Base-by-base conservation (phyloP, 2,113 vertebrate genomes). In the Columba janthina region DNA sequence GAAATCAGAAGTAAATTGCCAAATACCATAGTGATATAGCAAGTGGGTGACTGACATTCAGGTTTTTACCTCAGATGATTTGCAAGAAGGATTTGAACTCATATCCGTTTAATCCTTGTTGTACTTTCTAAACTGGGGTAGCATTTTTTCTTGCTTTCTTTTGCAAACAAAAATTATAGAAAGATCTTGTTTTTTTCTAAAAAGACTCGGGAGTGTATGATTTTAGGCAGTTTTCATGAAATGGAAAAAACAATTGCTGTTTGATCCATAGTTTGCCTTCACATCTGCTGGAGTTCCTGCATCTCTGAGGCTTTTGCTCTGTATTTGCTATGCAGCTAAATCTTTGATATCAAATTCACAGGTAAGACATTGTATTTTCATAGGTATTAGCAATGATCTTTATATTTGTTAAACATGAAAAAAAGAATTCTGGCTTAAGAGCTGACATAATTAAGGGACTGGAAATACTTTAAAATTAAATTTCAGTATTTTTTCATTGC, bases 21-120 rank as follows among this genome's bases (percentile, higher is more conserved):
- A 77, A 70, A 50, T 70, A 58, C 2, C 1, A 0, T 18, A 69
- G 21, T 61, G n/a, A 15, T 38, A 4, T 15, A 14, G 8, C 34
- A 42, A 11, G 4, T 31, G 34, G 19, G 10, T 64, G 48, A 56
- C 31, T 75, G 76, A 26, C 9, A 8, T 36, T 51, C 26, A 60
- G 50, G n/a, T 13, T 88, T 90, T 79, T 58, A 34, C 44, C 54
- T 78, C 82, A 24, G 12, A 18, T 75, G n/a, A 34, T 88, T 54
- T 85, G 28, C 29, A 54, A 42, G 36, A 54, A 42, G 36, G 16
- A 16, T 32, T 75, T 46, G 11, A 67, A 46, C 22, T 69, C 12
- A 2, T 3, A 3, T 26, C 5, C 42, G 9, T 80, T 75, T 26
- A 73, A 44, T 69, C 11, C 4, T 24, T 80, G 5, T 29, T 65